A percentile compares a stretch with the other conserved stretches of the same genome.
These are phyloP conservation scores for Neoarius graeffei DNA, from an alignment of 2,113 vertebrate species.

Conservation along the genomic window DNA sequence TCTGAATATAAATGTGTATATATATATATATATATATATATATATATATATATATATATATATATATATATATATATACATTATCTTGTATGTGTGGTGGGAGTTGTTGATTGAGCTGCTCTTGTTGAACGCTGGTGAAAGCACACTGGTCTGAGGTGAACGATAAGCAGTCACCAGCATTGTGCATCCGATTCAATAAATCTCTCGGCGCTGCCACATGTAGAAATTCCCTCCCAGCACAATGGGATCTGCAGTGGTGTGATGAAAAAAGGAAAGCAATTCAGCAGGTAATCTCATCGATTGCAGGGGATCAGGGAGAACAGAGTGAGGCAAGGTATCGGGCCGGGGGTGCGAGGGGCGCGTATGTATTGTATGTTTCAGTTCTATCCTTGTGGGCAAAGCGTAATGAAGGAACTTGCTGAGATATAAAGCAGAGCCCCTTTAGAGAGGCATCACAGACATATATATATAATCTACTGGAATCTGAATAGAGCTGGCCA, in stretches of 20 bases:
- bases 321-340: constrained; percentile 10
- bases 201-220: not conserved
- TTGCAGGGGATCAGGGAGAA: constrained; percentile 40
- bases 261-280: constrained; percentile 39
- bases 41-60: too few species aligned
- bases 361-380: constrained; percentile 9
- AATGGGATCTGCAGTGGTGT: constrained; percentile 24
- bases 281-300: constrained; percentile 48
- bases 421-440: constrained; percentile 31
- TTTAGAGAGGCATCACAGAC: constrained; percentile 3
- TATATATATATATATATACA: too few species aligned
- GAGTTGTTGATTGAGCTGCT: not conserved
- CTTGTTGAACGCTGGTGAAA: constrained; percentile 7
- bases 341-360: not conserved
- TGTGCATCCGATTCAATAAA: constrained; percentile 20
- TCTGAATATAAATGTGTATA: not conserved
- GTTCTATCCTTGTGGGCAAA: constrained; percentile 34
- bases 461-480: not conserved
- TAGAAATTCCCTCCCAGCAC: not conserved
- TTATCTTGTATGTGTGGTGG: not conserved
- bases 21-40: too few species aligned
- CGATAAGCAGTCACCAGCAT: constrained; percentile 6
- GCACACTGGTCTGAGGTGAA: constrained; percentile 36
- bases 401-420: not conserved
- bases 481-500: not conserved